These are phyloP conservation scores for Spea multiplicata DNA, from an alignment of 2,113 vertebrate species.

Conservation along the genomic window DNA sequence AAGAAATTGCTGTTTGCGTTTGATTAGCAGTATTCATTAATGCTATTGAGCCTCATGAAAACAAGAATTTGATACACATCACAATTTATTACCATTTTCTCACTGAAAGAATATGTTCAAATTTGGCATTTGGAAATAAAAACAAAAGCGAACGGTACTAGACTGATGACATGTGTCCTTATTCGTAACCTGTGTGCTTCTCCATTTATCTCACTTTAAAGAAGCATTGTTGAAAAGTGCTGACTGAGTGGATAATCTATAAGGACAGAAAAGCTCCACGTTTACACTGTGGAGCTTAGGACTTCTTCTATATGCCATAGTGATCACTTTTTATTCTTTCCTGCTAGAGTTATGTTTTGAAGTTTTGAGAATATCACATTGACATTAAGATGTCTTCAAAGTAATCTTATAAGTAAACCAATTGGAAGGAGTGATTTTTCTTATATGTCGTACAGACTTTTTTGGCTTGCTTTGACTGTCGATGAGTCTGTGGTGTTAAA, in stretches of 20 bases:
- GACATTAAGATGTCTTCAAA: slow-evolving; percentile 46
- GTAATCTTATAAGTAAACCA: slow-evolving; percentile 34
- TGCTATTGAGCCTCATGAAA: neutral
- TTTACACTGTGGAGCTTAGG: slow-evolving; percentile 23
- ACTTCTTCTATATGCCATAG: slow-evolving; percentile 27
- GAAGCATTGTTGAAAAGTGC: slow-evolving; percentile 39
- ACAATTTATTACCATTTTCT: slow-evolving; percentile 21
- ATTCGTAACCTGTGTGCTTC: slow-evolving; percentile 23
- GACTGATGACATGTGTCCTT: slow-evolving; percentile 34
- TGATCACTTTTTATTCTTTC: slow-evolving; percentile 36
- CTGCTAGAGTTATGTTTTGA: slow-evolving; percentile 36
- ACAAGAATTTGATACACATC: slow-evolving; percentile 18
- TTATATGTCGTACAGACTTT: slow-evolving; percentile 34
- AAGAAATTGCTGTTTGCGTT: neutral
- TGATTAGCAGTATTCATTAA: slow-evolving; percentile 7
- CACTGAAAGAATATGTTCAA: neutral
- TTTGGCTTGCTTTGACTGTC: slow-evolving; percentile 31
- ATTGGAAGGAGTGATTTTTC: slow-evolving; percentile 30
- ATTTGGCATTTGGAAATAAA: slow-evolving; percentile 5
- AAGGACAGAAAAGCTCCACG: slow-evolving; percentile 31
- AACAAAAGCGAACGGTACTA: slow-evolving; percentile 35
- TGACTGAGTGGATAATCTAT: slow-evolving; percentile 44
- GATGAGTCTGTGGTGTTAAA: slow-evolving; percentile 34
- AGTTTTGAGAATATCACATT: slow-evolving; percentile 27
- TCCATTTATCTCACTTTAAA: slow-evolving; percentile 33